phyloP scores from a whole-genome alignment of 2,888 invertebrate genomes.

The Diadegma fenestrale region DNA sequence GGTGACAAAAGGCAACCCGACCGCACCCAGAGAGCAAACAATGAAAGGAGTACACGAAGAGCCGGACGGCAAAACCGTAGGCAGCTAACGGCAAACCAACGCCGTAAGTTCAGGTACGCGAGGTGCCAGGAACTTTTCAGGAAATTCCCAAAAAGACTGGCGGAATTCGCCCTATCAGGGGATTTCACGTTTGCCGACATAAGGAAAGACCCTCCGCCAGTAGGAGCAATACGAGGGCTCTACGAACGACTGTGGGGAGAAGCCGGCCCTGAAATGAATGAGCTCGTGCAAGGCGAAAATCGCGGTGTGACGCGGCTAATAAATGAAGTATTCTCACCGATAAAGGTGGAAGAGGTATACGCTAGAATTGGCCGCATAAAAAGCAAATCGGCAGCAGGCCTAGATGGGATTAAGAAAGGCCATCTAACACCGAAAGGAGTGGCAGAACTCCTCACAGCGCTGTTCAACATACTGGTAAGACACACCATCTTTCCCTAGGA shows the following conservation, averaged over 20 bases:
- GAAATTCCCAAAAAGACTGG: constrained; percentile 75
- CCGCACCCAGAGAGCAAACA: too few species aligned
- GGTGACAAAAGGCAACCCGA: background rate
- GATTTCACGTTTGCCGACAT: constrained; percentile 11
- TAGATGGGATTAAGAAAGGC: background rate
- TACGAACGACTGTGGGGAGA: constrained; percentile 75
- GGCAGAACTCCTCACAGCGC: background rate
- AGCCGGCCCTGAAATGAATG: constrained; percentile 28
- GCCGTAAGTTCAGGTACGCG: constrained; percentile 68
- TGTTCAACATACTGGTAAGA: background rate
- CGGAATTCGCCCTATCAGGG: constrained; percentile 70
- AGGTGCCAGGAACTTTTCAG: constrained; percentile 77
- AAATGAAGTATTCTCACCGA: background rate
- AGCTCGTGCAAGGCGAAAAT: background rate
- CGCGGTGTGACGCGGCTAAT: too few species aligned
- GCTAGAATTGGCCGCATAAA: background rate
- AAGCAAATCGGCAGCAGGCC: background rate
- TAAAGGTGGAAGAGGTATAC: background rate
- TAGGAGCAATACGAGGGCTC: constrained; percentile 65
- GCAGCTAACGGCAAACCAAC: background rate
- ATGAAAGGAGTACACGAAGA: background rate
- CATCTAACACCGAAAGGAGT: background rate
- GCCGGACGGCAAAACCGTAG: too few species aligned
- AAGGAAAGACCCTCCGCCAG: background rate
- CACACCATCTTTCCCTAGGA: background rate